Conservation (phyloP, 1,140 invertebrate genomes). For the Cyrtorhinus lividipennis region DNA sequence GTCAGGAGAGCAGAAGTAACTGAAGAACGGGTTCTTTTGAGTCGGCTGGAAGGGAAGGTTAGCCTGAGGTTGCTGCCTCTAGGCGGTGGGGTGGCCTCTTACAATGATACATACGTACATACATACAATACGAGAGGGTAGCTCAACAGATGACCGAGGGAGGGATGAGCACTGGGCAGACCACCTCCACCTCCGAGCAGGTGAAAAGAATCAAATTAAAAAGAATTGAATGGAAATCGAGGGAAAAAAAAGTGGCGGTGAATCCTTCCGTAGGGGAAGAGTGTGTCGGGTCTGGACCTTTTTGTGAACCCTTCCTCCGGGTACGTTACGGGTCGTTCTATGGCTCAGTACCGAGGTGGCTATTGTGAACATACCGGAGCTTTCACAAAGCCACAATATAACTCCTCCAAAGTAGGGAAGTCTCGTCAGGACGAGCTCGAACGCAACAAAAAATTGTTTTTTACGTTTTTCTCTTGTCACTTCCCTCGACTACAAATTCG, state of each 20-base stretch:
- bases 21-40: not conserved
- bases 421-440: not conserved
- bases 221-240: no score
- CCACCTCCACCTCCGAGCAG: not conserved
- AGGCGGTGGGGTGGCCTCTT: constrained; percentile 1
- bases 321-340: not conserved
- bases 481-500: not conserved
- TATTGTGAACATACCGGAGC: not conserved
- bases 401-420: not conserved
- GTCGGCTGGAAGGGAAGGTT: not conserved
- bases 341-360: not conserved
- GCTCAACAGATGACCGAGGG: not conserved
- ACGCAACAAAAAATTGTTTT: not conserved
- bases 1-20: not conserved
- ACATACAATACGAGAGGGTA: not conserved
- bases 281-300: not conserved
- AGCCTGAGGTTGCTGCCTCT: constrained; percentile 6
- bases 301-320: not conserved
- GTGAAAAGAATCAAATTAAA: not conserved
- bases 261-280: not conserved
- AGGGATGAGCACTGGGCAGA: no score
- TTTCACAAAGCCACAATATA: not conserved
- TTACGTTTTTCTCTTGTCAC: not conserved
- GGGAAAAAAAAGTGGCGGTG: not conserved
- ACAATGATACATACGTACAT: not conserved